Evolutionary conservation across 1,140 invertebrate genomes (phyloP).

Genomic region (Solen grandis): DNA sequence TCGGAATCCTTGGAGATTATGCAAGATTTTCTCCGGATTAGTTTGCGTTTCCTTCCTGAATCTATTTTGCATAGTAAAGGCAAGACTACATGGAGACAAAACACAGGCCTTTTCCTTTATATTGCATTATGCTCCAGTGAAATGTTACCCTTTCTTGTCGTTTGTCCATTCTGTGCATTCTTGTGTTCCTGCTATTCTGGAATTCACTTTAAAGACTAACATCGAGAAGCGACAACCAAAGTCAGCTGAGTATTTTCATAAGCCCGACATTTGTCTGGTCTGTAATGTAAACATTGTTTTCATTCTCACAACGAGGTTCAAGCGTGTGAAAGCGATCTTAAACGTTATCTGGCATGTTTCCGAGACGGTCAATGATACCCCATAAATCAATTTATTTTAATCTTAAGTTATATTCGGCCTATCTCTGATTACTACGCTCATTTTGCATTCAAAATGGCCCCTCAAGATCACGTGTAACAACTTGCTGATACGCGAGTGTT

Average conservation of each 20-base stretch:
- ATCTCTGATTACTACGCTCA: constrained; percentile 51
- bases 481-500: constrained; percentile 39
- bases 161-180: too few relatives aligned
- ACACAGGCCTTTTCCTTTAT: too few relatives aligned
- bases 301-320: neutral
- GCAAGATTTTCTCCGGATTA: constrained; percentile 17
- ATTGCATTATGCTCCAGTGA: too few relatives aligned
- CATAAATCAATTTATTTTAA: constrained; percentile 53
- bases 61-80: too few relatives aligned
- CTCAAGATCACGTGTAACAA: constrained; percentile 13
- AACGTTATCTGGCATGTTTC: neutral
- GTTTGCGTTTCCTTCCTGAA: too few relatives aligned
- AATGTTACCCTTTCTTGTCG: too few relatives aligned
- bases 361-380: constrained; percentile 16
- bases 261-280: constrained; percentile 5
- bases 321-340: neutral
- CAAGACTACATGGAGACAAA: too few relatives aligned
- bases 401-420: constrained; percentile 31
- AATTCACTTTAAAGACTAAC: too few relatives aligned
- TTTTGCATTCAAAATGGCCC: constrained; percentile 52
- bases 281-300: neutral
- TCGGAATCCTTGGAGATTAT: constrained; percentile 35
- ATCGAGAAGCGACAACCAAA: too few relatives aligned
- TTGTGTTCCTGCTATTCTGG: too few relatives aligned
- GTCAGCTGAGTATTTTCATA: too few relatives aligned